phyloP scores from a whole-genome alignment of 64 coral and sea anemone genomes.

The Trachythela sp. region DNA sequence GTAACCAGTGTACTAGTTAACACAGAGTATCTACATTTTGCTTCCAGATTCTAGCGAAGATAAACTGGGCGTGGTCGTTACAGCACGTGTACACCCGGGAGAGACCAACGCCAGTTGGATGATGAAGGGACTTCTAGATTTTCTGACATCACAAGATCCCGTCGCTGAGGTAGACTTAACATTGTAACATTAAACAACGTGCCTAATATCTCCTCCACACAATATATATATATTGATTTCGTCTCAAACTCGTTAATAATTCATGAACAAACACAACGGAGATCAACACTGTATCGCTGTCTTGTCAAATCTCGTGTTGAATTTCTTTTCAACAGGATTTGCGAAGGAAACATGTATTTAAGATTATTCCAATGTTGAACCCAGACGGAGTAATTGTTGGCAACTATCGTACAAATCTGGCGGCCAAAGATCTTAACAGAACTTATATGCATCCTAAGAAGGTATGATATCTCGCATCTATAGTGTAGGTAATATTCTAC shows the following conservation, averaged over 20 bases:
- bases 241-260: too few species aligned
- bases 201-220: too few species aligned
- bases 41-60: slow-evolving; percentile 53
- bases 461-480: slow-evolving; percentile 46
- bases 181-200: not conserved
- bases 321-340: slow-evolving; percentile 59
- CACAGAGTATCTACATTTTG: not conserved
- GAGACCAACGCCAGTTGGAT: slow-evolving; percentile 99
- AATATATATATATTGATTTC: too few species aligned
- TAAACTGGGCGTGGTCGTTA: slow-evolving; percentile 89
- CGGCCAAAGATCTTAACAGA: slow-evolving; percentile 81
- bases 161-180: slow-evolving; percentile 71
- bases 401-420: slow-evolving; percentile 94
- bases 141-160: slow-evolving; percentile 59
- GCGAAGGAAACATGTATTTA: slow-evolving; percentile 88
- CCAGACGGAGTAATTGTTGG: slow-evolving; percentile 95
- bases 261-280: too few species aligned
- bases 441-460: slow-evolving; percentile 90
- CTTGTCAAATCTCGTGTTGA: too few species aligned
- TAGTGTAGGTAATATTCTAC: not conserved
- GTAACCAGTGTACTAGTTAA: too few species aligned
- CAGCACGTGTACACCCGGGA: slow-evolving; percentile 87
- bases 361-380: slow-evolving; percentile 96
- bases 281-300: too few species aligned
- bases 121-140: slow-evolving; percentile 97